Evolutionary conservation across 2,113 vertebrate genomes (phyloP), one percentile per base, ranked within the genome.

Genomic region (Sebastes schlegelii): DNA sequence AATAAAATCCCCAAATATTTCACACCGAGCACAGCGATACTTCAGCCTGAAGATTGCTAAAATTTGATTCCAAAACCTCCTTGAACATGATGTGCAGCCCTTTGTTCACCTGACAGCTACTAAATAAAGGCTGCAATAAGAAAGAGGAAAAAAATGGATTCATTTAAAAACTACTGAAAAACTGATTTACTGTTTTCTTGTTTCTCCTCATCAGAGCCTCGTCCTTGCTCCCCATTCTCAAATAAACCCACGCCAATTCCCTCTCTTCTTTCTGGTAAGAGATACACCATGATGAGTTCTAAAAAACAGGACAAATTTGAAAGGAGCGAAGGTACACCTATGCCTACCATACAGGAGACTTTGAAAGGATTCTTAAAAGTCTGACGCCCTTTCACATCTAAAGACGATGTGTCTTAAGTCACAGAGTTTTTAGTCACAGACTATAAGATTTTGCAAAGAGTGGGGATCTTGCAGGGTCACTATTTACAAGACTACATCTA

Each of bases 1-100:
- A 76, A 77, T 71, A 51, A 51, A 63, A 51, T 34, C 7, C n/a
- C 11, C 4, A 74, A 70, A 69, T 63, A 69, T 8, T 63, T 51
- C 23, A 19, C 43, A 21, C 34, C n/a, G 3, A 57, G 19, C 45
- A 49, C 51, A 55, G 4, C 6, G 8, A 26, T 45, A 51, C 34
- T 49, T 55, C 21, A 19, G 16, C 8, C 42, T 17, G n/a, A 34
- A 80, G 45, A 69, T 9, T 26, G 12, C 23, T 49, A 13, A 14
- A 63, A 40, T 4, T 8, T 40, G 57, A 9, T 5, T 10, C 43
- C 17, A 40, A 49, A 74, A 34, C 14, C 21, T 74, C 43, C 10
- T 5, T 19, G 14, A 61, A 19, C 5, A 1, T 40, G 10, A 49
- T 10, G 5, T 10, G 4, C 48, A 42, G 73, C 45, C 11, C 11